Evolutionary conservation across 2,797 vertebrate genomes (phyloP), one percentile per base, ranked within the genome.

Genomic region (Poliocrania exsul): DNA sequence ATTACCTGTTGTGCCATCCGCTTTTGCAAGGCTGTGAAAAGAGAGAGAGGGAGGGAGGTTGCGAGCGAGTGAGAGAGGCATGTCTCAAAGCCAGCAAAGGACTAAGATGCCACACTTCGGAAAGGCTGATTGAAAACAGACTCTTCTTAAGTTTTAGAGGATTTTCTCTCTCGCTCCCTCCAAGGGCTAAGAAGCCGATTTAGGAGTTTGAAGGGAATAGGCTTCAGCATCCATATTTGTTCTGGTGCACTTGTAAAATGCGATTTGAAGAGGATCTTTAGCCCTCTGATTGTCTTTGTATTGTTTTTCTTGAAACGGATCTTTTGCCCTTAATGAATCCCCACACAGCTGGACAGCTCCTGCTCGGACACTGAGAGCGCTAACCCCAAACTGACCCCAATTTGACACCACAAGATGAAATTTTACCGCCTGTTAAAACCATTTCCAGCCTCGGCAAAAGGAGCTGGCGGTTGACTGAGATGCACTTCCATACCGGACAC

Each of bases 371-470:
- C 98, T 98, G 98, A 99, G 99, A 99, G 99, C 98, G 98, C 99
- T 99, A 99, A 99, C 99, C 99, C 99, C 98, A 98, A 98, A 98
- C 98, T 99, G 99, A 99, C 99, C 99, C 98, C 98, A 98, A 99
- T 99, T 98, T 99, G 99, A 99, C 99, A 99, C 99, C 98, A 98
- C 98, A 98, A 98, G 99, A 99, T 99, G 99, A 99, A 99, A 99
- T 98, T 98, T 98, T 99, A 99, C 98, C 98, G 98, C 98, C 98
- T 98, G 98, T 98, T 99, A 99, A 99, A 99, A 98, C 98, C 98
- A 98, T 99, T 98, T 98, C 97, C 98, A 98, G 98, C 98, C 98
- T 94, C 85, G 88, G 96, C 97, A 97, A 97, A 97, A 97, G 95
- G 93, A 97, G 95, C 96, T 97, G 94, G 94, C 97, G 97, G 97